Percentiles rank a stretch among this genome's conserved stretches.
Conservation (phyloP, 2,888 invertebrate species). For the Andrena fulva region DNA sequence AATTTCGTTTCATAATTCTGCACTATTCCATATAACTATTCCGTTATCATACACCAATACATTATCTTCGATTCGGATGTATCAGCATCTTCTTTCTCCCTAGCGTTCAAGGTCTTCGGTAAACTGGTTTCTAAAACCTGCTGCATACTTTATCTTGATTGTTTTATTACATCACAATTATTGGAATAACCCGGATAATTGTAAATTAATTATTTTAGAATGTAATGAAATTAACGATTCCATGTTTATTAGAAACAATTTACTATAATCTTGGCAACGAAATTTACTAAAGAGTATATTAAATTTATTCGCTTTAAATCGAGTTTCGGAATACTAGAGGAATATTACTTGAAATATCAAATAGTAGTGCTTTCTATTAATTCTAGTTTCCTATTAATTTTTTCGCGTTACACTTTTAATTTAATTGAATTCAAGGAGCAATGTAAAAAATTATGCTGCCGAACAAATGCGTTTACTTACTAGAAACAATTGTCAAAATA, state of each 20-base stretch:
- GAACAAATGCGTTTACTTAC: conserved; percentile 52
- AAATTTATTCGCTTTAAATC: background rate
- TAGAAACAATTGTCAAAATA: conserved; percentile 31
- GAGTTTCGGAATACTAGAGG: background rate
- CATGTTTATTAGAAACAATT: background rate
- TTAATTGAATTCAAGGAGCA: background rate
- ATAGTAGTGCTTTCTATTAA: background rate
- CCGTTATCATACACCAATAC: background rate
- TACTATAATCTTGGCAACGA: background rate
- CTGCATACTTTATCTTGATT: background rate
- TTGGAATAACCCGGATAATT: background rate
- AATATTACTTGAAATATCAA: background rate
- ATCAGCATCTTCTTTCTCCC: conserved; percentile 16
- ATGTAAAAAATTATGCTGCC: background rate
- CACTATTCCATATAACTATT: background rate
- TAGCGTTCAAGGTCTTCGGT: conserved; percentile 68
- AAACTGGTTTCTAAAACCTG: conserved; percentile 64
- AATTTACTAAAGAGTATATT: background rate
- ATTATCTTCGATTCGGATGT: background rate
- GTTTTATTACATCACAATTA: background rate
- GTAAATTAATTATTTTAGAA: background rate
- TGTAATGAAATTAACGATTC: background rate
- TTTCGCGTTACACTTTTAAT: background rate
- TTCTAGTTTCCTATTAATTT: background rate
- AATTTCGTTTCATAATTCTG: background rate